Evolutionary conservation across 2,113 vertebrate genomes (phyloP).

Genomic region (Plestiodon gilberti): DNA sequence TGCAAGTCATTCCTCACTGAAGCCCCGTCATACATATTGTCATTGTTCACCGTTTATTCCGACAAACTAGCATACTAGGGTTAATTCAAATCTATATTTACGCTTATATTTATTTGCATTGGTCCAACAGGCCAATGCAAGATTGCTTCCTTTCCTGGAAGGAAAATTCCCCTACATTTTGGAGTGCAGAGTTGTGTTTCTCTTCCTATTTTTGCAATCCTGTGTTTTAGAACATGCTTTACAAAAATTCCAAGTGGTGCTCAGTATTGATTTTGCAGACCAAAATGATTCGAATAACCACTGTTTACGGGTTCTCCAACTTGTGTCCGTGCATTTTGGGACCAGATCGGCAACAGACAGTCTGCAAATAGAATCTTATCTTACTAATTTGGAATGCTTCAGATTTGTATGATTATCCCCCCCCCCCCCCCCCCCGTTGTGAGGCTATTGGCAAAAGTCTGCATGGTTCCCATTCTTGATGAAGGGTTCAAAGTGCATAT

Average conservation of each 20-base stretch:
- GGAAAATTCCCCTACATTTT: not conserved
- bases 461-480: not conserved
- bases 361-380: not conserved
- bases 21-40: too few species aligned
- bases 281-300: not conserved
- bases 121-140: not conserved
- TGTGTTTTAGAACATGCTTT: too few species aligned
- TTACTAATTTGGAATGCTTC: not conserved
- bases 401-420: not conserved
- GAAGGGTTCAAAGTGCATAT: not conserved
- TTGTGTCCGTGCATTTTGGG: not conserved
- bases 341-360: not conserved
- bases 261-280: not conserved
- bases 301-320: not conserved
- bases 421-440: not conserved
- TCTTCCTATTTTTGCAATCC: not conserved
- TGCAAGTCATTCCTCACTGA: not conserved
- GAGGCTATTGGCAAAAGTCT: too few species aligned
- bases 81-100: not conserved
- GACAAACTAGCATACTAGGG: not conserved
- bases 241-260: too few species aligned
- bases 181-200: not conserved
- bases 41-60: not conserved
- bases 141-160: not conserved
- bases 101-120: not conserved